These are phyloP conservation scores for Clavelina lepadiformis DNA, from an alignment of 23 tunicate genomes.

Conservation along the genomic window DNA sequence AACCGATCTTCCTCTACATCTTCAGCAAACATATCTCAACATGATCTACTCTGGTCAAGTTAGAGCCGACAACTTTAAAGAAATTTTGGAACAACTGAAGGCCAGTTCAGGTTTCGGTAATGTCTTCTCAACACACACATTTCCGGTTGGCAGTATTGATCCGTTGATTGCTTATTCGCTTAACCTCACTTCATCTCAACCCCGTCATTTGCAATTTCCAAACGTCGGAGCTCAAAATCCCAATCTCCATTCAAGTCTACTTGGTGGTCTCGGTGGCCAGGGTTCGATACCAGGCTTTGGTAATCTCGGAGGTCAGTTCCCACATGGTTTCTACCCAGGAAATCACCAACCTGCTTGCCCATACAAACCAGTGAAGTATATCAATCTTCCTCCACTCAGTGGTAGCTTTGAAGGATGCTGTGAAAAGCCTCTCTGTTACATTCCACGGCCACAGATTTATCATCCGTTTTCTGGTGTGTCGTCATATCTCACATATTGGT, in stretches of 20 bases:
- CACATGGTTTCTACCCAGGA: too few species aligned
- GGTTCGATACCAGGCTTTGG: too few species aligned
- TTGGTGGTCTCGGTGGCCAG: too few species aligned
- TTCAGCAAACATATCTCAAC: background rate
- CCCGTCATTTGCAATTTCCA: too few species aligned
- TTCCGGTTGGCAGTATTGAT: too few species aligned
- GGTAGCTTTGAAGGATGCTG: conserved; percentile 85
- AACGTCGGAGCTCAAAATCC: too few species aligned
- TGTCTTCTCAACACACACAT: too few species aligned
- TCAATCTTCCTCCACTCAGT: conserved; percentile 34
- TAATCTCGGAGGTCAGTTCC: too few species aligned
- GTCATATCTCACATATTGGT: conserved; percentile 22
- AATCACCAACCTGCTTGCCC: too few species aligned
- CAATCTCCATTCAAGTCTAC: too few species aligned
- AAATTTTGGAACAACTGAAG: too few species aligned
- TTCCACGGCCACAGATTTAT: conserved; percentile 19
- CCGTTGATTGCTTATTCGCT: conserved; percentile 6
- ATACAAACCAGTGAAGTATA: conserved; percentile 6
- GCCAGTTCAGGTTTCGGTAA: too few species aligned
- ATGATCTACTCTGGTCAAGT: conserved; percentile 37
- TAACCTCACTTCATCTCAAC: background rate
- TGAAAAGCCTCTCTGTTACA: conserved; percentile 57
- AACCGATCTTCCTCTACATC: background rate
- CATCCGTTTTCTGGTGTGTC: conserved; percentile 33
- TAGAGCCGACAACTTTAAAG: conserved; percentile 53